Evolutionary conservation across 2,113 vertebrate species (phyloP).

Genomic region (Arothron firmamentum): DNA sequence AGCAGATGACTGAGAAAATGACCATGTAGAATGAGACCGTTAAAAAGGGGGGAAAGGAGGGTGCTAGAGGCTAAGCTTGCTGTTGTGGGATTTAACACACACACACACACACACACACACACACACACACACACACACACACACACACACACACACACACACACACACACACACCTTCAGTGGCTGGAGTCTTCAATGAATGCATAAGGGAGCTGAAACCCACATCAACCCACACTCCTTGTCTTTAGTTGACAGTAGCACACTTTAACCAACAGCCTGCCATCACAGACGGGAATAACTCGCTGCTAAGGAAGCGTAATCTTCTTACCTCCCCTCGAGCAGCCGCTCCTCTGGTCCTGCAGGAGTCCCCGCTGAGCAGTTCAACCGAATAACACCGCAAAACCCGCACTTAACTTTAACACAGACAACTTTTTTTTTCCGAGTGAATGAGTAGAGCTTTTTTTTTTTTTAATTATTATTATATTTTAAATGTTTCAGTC

Average conservation of each 20-base stretch:
- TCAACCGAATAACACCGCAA: neutral
- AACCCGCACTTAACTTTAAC: neutral
- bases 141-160: neutral
- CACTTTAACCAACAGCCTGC: conserved; percentile 14
- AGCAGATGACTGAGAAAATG: neutral
- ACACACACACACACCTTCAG: neutral
- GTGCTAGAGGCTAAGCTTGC: no score
- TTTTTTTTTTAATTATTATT: neutral
- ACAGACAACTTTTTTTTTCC: conserved; percentile 8
- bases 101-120: neutral
- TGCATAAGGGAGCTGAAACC: neutral
- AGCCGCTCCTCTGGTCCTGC: conserved; percentile 1
- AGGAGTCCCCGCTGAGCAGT: neutral
- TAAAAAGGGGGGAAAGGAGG: no score
- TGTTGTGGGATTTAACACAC: neutral
- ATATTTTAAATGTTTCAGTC: neutral
- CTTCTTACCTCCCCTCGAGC: conserved; percentile 71
- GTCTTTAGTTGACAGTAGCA: neutral
- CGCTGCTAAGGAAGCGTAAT: conserved; percentile 63
- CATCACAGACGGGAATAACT: conserved; percentile 43
- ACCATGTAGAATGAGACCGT: no score
- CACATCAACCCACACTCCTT: neutral
- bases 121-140: neutral
- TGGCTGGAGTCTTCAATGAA: neutral
- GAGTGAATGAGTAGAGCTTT: neutral